A percentile compares a stretch with the other conserved stretches of the same genome.
These are phyloP conservation scores for Mythimna lalbum DNA, from an alignment of 2,888 invertebrate species.

Conservation along the genomic window DNA sequence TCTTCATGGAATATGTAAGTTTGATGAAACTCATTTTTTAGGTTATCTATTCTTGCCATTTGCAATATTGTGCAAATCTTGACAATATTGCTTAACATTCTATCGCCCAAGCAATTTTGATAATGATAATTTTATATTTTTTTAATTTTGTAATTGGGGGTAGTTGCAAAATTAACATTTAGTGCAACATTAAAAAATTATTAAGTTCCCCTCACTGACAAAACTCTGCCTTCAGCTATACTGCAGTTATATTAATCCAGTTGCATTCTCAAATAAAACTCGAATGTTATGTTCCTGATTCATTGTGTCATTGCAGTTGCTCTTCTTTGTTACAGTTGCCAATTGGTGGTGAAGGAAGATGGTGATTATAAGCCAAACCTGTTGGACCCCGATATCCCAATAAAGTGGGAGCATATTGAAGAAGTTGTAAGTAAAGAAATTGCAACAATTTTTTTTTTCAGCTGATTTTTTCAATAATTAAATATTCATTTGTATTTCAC, in stretches of 20 bases:
- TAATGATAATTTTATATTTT: no score
- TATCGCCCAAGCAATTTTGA: background rate
- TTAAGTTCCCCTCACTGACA: no score
- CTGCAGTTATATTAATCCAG: background rate
- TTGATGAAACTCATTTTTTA: constrained; percentile 19
- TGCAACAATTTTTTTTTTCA: background rate
- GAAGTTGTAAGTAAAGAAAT: constrained; percentile 94
- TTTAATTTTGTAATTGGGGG: no score
- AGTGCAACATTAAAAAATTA: no score
- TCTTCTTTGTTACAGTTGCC: constrained; percentile 92
- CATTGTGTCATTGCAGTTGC: background rate
- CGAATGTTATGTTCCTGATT: background rate
- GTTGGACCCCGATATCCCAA: constrained; percentile 96
- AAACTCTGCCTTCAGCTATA: no score
- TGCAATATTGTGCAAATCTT: background rate
- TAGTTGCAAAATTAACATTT: no score
- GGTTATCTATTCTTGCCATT: constrained; percentile 18
- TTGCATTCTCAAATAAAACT: background rate
- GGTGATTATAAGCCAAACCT: constrained; percentile 95
- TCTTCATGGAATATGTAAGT: constrained; percentile 26
- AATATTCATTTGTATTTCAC: background rate
- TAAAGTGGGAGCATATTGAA: constrained; percentile 98
- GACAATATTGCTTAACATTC: background rate
- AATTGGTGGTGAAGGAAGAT: constrained; percentile 97
- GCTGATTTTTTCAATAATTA: background rate